A percentile compares a stretch with the other conserved stretches of the same genome.
These are phyloP conservation scores for Diadophis punctatus DNA, from an alignment of 2,113 vertebrate genomes.

Conservation along the genomic window DNA sequence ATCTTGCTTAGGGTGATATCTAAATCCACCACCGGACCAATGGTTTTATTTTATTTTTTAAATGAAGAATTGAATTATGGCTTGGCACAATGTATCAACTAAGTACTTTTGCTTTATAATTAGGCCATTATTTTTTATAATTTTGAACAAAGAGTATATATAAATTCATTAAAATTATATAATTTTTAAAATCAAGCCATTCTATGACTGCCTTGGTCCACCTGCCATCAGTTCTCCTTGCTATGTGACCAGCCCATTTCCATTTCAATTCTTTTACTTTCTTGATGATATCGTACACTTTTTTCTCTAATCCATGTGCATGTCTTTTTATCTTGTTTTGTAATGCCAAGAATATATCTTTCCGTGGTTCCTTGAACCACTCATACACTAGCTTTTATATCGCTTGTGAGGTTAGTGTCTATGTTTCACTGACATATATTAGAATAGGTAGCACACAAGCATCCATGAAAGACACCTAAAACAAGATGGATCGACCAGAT, in stretches of 20 bases:
- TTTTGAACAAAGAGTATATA: not conserved
- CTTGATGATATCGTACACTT: not conserved
- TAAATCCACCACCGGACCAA: not conserved
- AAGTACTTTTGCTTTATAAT: not conserved
- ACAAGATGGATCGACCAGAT: not conserved
- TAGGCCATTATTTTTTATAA: not conserved
- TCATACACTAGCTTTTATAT: no score
- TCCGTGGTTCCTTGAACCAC: no score
- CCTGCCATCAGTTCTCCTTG: not conserved
- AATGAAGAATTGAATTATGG: not conserved
- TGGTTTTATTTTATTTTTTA: not conserved
- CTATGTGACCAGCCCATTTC: not conserved
- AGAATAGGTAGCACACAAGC: no score
- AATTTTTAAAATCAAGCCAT: not conserved
- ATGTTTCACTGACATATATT: no score
- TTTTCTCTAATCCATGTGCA: no score
- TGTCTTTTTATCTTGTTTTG: no score
- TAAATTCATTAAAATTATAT: not conserved
- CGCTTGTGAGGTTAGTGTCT: no score
- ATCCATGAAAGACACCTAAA: no score
- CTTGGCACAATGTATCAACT: not conserved
- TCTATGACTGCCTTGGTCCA: not conserved
- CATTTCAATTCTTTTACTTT: not conserved
- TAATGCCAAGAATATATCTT: no score
- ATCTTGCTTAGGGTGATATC: not conserved